Conservation (phyloP, 2,888 invertebrate genomes). For the Brachynemurus nebulosus region DNA sequence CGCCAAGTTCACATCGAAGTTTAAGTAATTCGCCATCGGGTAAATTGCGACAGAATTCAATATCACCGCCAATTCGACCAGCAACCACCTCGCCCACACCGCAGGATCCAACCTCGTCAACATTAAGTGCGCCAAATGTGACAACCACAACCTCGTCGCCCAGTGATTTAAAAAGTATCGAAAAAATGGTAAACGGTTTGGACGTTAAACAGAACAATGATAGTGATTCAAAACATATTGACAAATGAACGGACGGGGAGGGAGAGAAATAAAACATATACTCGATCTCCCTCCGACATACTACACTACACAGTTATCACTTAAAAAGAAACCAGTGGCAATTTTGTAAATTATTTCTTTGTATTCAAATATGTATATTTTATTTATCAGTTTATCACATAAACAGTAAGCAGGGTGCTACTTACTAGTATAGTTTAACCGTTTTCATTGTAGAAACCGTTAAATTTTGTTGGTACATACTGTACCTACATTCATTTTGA, state of each 20-base stretch:
- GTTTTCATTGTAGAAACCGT: no score
- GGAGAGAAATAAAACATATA: slow-evolving; percentile 6
- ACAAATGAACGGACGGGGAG: slow-evolving; percentile 8
- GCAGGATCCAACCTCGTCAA: slow-evolving; percentile 28
- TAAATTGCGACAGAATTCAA: slow-evolving; percentile 31
- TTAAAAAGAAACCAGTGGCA: slow-evolving; percentile 5
- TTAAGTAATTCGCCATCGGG: slow-evolving; percentile 45
- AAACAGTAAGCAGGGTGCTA: no score
- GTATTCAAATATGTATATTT: no score
- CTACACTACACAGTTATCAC: neutral
- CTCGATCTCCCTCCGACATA: slow-evolving; percentile 4
- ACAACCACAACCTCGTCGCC: slow-evolving; percentile 42
- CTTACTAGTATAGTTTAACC: no score
- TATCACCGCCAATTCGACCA: slow-evolving; percentile 41
- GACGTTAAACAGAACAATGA: slow-evolving; percentile 58
- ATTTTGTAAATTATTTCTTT: neutral
- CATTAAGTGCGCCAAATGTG: slow-evolving; percentile 19
- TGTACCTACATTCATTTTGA: no score
- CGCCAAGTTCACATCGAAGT: slow-evolving; percentile 56
- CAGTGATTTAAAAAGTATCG: slow-evolving; percentile 87
- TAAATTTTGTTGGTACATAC: no score
- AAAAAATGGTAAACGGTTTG: slow-evolving; percentile 93
- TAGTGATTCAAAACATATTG: slow-evolving; percentile 16
- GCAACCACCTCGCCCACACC: slow-evolving; percentile 39
- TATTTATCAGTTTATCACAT: no score